Evolutionary conservation across 2,113 vertebrate genomes (phyloP), one percentile per base, ranked within the genome.

Genomic region (Podiceps cristatus): DNA sequence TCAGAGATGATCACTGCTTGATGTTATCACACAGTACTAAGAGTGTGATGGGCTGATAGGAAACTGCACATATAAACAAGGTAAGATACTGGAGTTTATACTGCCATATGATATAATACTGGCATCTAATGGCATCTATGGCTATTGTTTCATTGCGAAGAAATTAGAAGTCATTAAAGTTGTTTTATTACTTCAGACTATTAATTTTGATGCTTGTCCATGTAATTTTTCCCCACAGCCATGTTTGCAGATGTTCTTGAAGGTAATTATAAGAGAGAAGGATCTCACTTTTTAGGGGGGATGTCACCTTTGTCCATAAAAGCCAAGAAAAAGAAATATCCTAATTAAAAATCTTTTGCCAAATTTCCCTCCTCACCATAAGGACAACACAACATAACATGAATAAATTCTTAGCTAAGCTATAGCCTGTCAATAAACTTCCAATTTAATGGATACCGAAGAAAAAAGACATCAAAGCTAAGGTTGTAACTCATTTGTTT

Each of bases 401-500:
- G 59, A 94, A 74, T 63, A 78, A 90, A 75, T 93, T 80, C 42
- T 87, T 85, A 81, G 76, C 22, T 93, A 69, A 68, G 25, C 8
- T 71, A 10, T 42, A 71, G 11, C n/a, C 37, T 86, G 86, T 67
- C 88, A 89, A 63, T 89, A 86, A 79, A 83, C 55, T 79, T 92
- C 62, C 31, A 47, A 37, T 69, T 76, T 90, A 59, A 80, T 66
- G 27, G 64, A 73, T 84, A 52, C 40, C 42, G 31, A 80, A 91
- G n/a, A 64, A 69, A 83, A 92, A 92, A 86, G 13, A 77, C 18
- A 63, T 79, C 68, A 92, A 88, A 83, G 37, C 17, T 91, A 67
- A 91, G 50, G n/a, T 69, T 86, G 49, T 91, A 86, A 85, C 59
- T 91, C 29, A 62, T 82, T 92, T 90, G 45, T 80, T 95, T 90